Conservation (phyloP, 2,888 invertebrate genomes). For the Amorpha juglandis region DNA sequence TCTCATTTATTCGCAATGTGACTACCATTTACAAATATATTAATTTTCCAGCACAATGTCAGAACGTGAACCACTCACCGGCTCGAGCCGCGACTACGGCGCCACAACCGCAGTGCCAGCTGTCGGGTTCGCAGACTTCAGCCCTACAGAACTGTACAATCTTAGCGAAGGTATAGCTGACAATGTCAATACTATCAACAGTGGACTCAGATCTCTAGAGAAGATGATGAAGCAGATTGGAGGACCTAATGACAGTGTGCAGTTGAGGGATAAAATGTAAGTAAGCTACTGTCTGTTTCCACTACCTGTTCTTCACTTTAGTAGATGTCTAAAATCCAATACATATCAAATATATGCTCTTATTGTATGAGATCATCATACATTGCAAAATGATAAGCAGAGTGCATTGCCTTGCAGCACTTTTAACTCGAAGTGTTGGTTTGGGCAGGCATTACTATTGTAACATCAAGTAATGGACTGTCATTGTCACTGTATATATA, state of each 20-base stretch:
- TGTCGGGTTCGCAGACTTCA: slow-evolving; percentile 88
- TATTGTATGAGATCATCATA: too few relatives aligned
- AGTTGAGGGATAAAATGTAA: slow-evolving; percentile 75
- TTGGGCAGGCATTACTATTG: too few relatives aligned
- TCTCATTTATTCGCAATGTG: neutral
- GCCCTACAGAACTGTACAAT: slow-evolving; percentile 90
- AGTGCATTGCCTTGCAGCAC: too few relatives aligned
- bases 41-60: slow-evolving; percentile 57
- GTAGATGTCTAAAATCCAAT: too few relatives aligned
- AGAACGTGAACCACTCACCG: slow-evolving; percentile 71
- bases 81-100: slow-evolving; percentile 73
- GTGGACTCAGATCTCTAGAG: slow-evolving; percentile 88
- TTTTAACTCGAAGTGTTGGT: too few relatives aligned
- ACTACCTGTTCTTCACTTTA: too few relatives aligned
- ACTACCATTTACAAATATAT: neutral
- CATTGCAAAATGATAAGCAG: too few relatives aligned
- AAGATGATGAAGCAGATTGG: slow-evolving; percentile 90
- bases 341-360: too few relatives aligned
- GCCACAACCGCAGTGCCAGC: slow-evolving; percentile 84
- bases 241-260: slow-evolving; percentile 88
- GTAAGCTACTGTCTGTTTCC: slow-evolving; percentile 33
- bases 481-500: too few relatives aligned
- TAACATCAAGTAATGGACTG: too few relatives aligned
- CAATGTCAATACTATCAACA: slow-evolving; percentile 91
- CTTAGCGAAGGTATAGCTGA: slow-evolving; percentile 92